Evolutionary conservation across 1,140 invertebrate genomes (phyloP).

Genomic region (Pseudomyrmex gracilis): DNA sequence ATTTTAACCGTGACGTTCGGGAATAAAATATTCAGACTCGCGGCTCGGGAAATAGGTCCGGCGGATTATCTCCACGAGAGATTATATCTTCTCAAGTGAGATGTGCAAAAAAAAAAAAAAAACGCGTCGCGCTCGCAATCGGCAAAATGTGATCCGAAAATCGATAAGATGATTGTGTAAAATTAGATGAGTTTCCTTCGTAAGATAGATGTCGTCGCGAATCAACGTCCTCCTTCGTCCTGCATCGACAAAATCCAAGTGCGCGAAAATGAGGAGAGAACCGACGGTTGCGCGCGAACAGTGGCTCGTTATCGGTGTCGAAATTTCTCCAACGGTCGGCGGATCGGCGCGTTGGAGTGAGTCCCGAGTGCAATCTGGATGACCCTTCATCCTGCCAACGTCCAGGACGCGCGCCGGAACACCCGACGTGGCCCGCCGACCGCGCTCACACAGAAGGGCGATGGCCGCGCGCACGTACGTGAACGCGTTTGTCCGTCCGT

Average conservation of each 20-base stretch:
- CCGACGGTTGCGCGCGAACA: conserved; percentile 27
- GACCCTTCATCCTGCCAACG: conserved; percentile 66
- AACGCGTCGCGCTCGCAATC: neutral
- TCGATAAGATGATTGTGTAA: neutral
- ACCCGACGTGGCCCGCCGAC: conserved; percentile 16
- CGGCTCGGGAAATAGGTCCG: neutral
- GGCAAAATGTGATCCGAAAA: neutral
- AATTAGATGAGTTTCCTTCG: neutral
- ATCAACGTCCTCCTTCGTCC: neutral
- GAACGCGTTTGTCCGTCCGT: no score
- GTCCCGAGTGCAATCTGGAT: conserved; percentile 52
- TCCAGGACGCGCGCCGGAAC: conserved; percentile 56
- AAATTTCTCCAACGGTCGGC: conserved; percentile 46
- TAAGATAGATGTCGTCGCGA: conserved; percentile 13
- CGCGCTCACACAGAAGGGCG: neutral
- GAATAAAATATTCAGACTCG: conserved; percentile 6
- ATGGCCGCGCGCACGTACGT: conserved; percentile 9
- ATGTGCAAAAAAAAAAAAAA: no score
- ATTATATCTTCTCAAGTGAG: neutral
- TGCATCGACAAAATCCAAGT: neutral
- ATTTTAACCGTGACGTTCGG: conserved; percentile 7
- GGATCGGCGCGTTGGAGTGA: conserved; percentile 29
- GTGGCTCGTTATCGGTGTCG: conserved; percentile 61
- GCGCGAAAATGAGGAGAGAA: conserved; percentile 39
- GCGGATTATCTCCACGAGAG: neutral